Percentiles rank a stretch among this genome's conserved stretches.
Conservation (phyloP, 2,113 vertebrate genomes). For the Prietella phreatophila region DNA sequence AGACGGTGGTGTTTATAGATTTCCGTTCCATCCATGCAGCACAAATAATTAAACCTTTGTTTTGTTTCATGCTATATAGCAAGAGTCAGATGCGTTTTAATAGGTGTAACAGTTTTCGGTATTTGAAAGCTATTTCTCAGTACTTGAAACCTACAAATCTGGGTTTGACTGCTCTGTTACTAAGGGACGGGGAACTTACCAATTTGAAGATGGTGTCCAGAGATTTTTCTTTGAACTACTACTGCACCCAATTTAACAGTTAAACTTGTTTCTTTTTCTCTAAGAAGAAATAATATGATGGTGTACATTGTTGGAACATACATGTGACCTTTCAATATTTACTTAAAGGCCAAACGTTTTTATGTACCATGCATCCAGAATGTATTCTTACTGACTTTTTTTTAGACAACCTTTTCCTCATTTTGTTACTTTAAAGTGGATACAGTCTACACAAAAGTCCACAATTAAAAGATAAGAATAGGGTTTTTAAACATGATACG, state of each 20-base stretch:
- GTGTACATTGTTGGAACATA: neutral
- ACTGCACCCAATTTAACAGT: neutral
- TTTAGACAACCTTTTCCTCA: neutral
- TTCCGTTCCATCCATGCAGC: neutral
- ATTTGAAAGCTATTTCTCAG: neutral
- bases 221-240: neutral
- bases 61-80: neutral
- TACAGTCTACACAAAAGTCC: neutral
- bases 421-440: neutral
- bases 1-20: neutral
- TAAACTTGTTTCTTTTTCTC: neutral
- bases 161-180: neutral
- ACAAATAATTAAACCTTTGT: neutral
- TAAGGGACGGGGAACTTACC: neutral
- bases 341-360: neutral
- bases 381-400: neutral
- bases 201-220: neutral
- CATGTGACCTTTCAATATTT: neutral
- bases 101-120: neutral
- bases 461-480: neutral
- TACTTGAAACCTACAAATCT: neutral
- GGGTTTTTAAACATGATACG: neutral
- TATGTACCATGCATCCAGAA: neutral
- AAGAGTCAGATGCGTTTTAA: neutral
- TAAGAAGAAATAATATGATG: neutral